These are phyloP conservation scores for Neoseiulus cucumeris DNA, from an alignment of 1,140 invertebrate genomes.

Conservation along the genomic window DNA sequence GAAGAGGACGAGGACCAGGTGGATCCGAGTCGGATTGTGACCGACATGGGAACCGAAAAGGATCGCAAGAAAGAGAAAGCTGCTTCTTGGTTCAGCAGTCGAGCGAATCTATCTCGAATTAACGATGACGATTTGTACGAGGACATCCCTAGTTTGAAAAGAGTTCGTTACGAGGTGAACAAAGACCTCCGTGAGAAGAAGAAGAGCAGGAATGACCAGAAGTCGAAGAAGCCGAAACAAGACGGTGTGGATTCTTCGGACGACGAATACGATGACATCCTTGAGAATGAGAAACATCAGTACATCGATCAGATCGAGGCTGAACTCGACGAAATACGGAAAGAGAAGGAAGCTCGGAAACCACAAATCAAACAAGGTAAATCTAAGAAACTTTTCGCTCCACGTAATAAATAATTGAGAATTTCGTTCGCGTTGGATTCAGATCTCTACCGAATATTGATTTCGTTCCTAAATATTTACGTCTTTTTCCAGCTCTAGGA, in stretches of 20 bases:
- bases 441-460: background rate
- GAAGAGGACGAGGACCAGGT: constrained; percentile 15
- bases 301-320: constrained; percentile 8
- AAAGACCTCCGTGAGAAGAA: constrained; percentile 12
- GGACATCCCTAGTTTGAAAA: constrained; percentile 5
- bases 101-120: background rate
- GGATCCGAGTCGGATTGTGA: background rate
- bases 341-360: constrained; percentile 20
- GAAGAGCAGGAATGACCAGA: constrained; percentile 21
- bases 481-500: constrained; percentile 13
- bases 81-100: constrained; percentile 8
- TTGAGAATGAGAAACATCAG: constrained; percentile 19
- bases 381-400: background rate
- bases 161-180: background rate
- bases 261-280: constrained; percentile 29
- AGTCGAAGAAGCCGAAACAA: constrained; percentile 16
- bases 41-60: constrained; percentile 41
- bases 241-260: constrained; percentile 38
- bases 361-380: constrained; percentile 15
- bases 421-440: background rate
- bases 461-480: background rate
- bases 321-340: constrained; percentile 8
- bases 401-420: background rate
- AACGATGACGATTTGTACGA: constrained; percentile 17
- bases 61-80: constrained; percentile 37